phyloP scores from a whole-genome alignment of 1,140 invertebrate genomes.

The Ostrea edulis region DNA sequence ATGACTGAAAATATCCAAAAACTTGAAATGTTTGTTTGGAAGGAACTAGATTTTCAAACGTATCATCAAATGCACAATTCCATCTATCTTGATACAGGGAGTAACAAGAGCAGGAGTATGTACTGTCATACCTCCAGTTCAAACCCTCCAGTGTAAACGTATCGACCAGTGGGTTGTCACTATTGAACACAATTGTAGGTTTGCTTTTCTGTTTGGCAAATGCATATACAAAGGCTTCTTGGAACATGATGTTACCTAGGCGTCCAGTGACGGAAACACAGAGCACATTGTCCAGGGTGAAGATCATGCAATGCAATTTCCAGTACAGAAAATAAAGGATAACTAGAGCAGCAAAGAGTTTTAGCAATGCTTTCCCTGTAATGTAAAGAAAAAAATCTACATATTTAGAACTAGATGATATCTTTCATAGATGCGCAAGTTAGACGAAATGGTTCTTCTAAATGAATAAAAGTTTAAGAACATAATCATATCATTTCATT shows the following conservation, averaged over 20 bases:
- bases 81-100: slow-evolving; percentile 24
- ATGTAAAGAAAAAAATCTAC: neutral
- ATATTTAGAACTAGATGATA: neutral
- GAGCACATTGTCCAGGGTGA: neutral
- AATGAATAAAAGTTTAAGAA: too few species aligned
- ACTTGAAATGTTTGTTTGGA: slow-evolving; percentile 30
- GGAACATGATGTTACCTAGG: slow-evolving; percentile 52
- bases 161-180: neutral
- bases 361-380: neutral
- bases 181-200: slow-evolving; percentile 34
- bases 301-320: neutral
- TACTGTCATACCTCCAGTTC: slow-evolving; percentile 32
- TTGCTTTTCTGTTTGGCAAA: slow-evolving; percentile 37
- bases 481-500: too few species aligned
- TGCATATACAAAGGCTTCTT: slow-evolving; percentile 48
- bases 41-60: slow-evolving; percentile 26
- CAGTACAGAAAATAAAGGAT: neutral
- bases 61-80: slow-evolving; percentile 53
- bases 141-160: slow-evolving; percentile 32
- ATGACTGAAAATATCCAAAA: slow-evolving; percentile 54
- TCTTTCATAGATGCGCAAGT: too few species aligned
- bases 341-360: neutral
- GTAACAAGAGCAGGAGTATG: slow-evolving; percentile 28
- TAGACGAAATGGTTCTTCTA: too few species aligned
- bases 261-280: slow-evolving; percentile 47